Base-by-base conservation (phyloP, 2,888 invertebrate genomes). In the Eremobia ochroleuca region DNA sequence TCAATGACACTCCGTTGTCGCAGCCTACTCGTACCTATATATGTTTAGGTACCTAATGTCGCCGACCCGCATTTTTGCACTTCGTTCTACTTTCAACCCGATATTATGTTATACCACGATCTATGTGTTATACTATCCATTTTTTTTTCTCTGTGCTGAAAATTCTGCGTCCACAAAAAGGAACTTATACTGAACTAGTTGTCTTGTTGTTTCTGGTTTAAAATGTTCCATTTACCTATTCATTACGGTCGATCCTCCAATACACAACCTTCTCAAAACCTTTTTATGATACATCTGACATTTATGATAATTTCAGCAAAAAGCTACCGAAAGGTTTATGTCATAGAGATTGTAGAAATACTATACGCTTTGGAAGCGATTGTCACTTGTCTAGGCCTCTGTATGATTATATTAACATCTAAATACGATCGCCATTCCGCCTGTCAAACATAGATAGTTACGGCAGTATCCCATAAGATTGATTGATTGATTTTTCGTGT, bases 381-480 rank as follows among this genome's bases (percentile, higher is more conserved):
- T 66, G 6, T 66, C 28, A 28, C 43, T 28, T 66, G 43, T 31
- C 1, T 28, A 66, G 1, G 66, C 21, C 66, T 25, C 25, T 31
- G 15, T 67, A 67, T 15, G 13, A 6, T 6, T 6, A 13, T 31
- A 40, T 34, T n/a, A 64, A 73, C 21, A 73, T 49, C 11, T 15
- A 46, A 64, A 40, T 52, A 4, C 25, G 28, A 66, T 66, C 34
- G 34, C 43, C 34, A 43, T 73, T 81, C 40, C 28, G 28, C 34
- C 58, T 40, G 58, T 59, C 81, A 43, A 65, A 65, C 18, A n/a
- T 52, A 28, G 6, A 25, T 4, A 40, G 40, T 52, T 58, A 43
- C 25, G 13, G 21, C 25, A 79, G 11, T 31, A 67, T 62, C 46
- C 52, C 75, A 31, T 76, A 62, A 75, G 82, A 79, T 37, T 66